These are phyloP conservation scores for Apeltes quadracus DNA, from an alignment of 2,113 vertebrate genomes.

Conservation along the genomic window DNA sequence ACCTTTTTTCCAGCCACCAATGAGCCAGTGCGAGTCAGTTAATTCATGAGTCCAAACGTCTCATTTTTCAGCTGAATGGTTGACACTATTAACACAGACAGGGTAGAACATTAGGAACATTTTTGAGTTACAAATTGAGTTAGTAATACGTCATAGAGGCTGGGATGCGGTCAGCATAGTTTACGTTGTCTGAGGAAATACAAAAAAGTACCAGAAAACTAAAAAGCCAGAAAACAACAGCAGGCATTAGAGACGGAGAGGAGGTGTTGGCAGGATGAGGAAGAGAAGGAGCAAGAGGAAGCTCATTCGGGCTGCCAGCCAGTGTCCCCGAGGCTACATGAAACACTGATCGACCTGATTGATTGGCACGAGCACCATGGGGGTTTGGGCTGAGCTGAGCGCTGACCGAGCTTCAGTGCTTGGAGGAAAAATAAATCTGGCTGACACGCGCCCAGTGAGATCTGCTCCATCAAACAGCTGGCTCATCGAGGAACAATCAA, in stretches of 20 bases:
- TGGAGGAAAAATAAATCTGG: conserved; percentile 66
- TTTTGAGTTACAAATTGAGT: too few relatives aligned
- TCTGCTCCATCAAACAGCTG: conserved; percentile 21
- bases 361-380: conserved; percentile 55
- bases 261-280: conserved; percentile 19
- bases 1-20: too few relatives aligned
- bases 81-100: not conserved
- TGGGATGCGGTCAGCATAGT: conserved; percentile 1
- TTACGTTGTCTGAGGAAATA: conserved; percentile 9
- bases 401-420: conserved; percentile 51
- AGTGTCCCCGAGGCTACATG: conserved; percentile 67
- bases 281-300: conserved; percentile 48
- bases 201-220: conserved; percentile 25
- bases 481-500: conserved; percentile 57
- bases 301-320: conserved; percentile 63
- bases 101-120: too few relatives aligned
- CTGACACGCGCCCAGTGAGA: conserved; percentile 49
- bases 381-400: conserved; percentile 51
- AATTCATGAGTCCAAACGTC: not conserved
- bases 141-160: too few relatives aligned
- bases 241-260: conserved; percentile 31
- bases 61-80: not conserved
- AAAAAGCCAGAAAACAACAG: conserved; percentile 16
- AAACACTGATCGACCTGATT: conserved; percentile 74
- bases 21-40: too few relatives aligned